Conservation (phyloP, 2,113 vertebrate genomes). For the Erythrocercus mccallii region DNA sequence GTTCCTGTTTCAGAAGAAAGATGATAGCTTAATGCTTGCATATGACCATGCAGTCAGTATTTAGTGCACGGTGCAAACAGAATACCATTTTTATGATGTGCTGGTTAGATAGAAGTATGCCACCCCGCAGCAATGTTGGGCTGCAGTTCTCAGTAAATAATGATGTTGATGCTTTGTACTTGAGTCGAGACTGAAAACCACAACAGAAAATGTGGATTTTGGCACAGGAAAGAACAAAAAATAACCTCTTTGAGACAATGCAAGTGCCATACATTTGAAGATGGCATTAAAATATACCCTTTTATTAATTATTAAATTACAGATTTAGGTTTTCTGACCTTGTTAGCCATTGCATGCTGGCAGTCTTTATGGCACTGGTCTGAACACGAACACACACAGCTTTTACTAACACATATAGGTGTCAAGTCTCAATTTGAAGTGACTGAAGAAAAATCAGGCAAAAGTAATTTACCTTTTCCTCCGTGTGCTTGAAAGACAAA, state of each 20-base stretch:
- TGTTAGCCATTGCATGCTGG: neutral
- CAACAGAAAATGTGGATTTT: neutral
- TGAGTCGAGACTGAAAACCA: neutral
- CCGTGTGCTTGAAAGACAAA: neutral
- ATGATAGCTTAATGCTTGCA: neutral
- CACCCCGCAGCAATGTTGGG: neutral
- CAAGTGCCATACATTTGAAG: neutral
- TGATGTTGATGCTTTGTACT: neutral
- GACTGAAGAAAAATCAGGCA: slow-evolving; percentile 1
- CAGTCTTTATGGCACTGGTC: neutral
- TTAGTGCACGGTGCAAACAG: neutral
- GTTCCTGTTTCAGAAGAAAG: neutral
- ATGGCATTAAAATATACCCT: neutral
- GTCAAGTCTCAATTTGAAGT: neutral
- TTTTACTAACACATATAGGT: neutral
- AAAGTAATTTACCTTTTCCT: slow-evolving; percentile 3
- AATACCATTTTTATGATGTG: neutral
- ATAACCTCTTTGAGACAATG: neutral
- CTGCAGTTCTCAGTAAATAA: neutral
- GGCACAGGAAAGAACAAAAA: neutral
- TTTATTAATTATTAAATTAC: neutral
- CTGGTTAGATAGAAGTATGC: neutral
- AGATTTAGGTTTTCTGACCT: neutral
- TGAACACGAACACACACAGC: neutral
- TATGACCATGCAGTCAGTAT: neutral